phyloP scores from a whole-genome alignment of 2,797 vertebrate genomes.

The Ambastaia sidthimunki region DNA sequence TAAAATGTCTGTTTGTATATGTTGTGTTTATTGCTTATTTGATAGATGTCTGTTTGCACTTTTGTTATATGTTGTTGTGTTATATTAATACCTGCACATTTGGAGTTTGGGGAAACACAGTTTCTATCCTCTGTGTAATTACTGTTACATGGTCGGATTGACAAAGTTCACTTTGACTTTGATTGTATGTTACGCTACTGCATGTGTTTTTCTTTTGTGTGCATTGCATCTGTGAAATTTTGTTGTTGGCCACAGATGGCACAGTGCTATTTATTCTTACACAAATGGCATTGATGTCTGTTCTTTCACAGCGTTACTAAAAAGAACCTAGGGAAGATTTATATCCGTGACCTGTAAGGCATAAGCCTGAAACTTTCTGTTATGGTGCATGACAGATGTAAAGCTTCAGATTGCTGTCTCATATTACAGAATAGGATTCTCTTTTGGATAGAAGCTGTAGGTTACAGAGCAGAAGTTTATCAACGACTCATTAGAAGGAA shows the following conservation, averaged over 20 bases:
- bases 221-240: constrained; percentile 25
- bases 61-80: too few relatives aligned
- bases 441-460: neutral
- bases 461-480: constrained; percentile 29
- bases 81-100: too few relatives aligned
- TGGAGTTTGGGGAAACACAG: too few relatives aligned
- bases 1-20: too few relatives aligned
- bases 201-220: constrained; percentile 18
- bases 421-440: constrained; percentile 16
- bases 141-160: too few relatives aligned
- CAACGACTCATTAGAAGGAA: constrained; percentile 31
- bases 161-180: too few relatives aligned
- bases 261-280: constrained; percentile 3
- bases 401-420: constrained; percentile 17
- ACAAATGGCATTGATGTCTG: constrained; percentile 7
- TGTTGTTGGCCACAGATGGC: constrained; percentile 28
- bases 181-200: neutral
- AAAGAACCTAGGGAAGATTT: neutral
- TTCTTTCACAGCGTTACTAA: constrained; percentile 14
- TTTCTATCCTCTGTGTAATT: too few relatives aligned
- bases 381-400: constrained; percentile 37
- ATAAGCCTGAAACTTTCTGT: constrained; percentile 18
- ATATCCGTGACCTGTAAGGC: constrained; percentile 26
- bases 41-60: too few relatives aligned
- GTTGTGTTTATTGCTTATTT: too few relatives aligned